Evolutionary conservation across 2,113 vertebrate genomes (phyloP), one percentile per base, ranked within the genome.

Genomic region (Ceuthmochares aereus): DNA sequence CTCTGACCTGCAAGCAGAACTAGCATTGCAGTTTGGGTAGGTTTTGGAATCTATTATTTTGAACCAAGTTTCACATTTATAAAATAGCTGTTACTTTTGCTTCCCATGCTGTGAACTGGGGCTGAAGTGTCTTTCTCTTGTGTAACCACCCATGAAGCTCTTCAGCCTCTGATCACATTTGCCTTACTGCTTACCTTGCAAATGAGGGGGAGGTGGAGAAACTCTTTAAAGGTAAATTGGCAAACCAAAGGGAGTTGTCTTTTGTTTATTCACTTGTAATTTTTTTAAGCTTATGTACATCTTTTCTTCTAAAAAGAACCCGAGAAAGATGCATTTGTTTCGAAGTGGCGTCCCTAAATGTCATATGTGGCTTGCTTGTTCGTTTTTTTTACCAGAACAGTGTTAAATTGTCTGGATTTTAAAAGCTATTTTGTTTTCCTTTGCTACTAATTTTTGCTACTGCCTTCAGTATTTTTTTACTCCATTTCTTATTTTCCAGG

Each of bases 401-500:
- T 95, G 80, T 97, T 96, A 81, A 77, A 58, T 94, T 88, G 69
- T 81, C 75, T 91, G 85, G 45, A 7, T 84, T 86, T 89, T 81
- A 90, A 68, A 88, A 87, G 63, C n/a, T 59, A 34, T 27, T 54
- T n/a, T 34, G 5, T 52, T 85, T 81, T 86, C 7, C 7, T 90
- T 89, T 80, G 10, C 21, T 68, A 42, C 32, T 87, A 12, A 36
- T 67, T 66, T 72, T 51, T 16, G 43, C 63, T 90, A 40, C 29
- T 90, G 22, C 36, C 94, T 52, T 67, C 20, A 20, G 22, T 87
- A 17, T 27, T 79, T 95, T 95, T 80, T 93, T 54, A 64, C 23
- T 84, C 52, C 29, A 36, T 75, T 78, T 87, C 63, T 95, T 90
- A 19, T 90, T 93, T 89, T 68, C 27, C 10, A 84, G 49, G 32